These are phyloP conservation scores for Troides aeacus DNA, from an alignment of 2,888 invertebrate genomes.

Conservation along the genomic window DNA sequence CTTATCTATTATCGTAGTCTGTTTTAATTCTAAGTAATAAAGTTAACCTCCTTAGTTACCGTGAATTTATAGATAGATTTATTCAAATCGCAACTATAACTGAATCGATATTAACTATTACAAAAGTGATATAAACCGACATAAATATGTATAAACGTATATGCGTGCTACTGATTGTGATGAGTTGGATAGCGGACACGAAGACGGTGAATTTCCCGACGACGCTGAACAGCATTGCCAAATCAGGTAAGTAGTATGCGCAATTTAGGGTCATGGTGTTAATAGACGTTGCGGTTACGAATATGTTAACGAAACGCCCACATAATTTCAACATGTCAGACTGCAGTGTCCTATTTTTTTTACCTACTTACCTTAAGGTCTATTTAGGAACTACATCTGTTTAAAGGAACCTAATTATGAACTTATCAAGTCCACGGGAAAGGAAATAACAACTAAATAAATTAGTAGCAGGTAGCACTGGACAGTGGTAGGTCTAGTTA, in stretches of 20 bases:
- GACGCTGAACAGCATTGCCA: constrained; percentile 50
- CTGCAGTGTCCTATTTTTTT: background rate
- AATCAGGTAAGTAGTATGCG: constrained; percentile 53
- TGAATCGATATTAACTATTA: constrained; percentile 13
- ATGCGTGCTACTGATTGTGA: constrained; percentile 52
- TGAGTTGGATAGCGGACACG: constrained; percentile 60
- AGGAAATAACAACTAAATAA: no score
- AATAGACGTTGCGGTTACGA: constrained; percentile 5
- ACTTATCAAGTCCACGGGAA: no score
- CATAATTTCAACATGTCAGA: background rate
- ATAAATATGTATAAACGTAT: constrained; percentile 57
- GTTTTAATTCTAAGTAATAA: background rate
- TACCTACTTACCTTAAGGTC: background rate
- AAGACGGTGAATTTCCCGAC: constrained; percentile 60
- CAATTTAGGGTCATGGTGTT: constrained; percentile 19
- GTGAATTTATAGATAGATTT: background rate
- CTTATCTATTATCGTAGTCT: background rate
- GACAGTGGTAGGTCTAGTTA: no score
- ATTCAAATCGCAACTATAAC: background rate
- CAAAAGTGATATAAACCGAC: constrained; percentile 30
- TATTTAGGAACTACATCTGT: no score
- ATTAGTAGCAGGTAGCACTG: no score
- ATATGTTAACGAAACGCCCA: constrained; percentile 1
- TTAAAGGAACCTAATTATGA: no score
- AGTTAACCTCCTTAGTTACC: constrained; percentile 6